Evolutionary conservation across 2,797 vertebrate genomes (phyloP).

Genomic region (Sparidentex hasta): DNA sequence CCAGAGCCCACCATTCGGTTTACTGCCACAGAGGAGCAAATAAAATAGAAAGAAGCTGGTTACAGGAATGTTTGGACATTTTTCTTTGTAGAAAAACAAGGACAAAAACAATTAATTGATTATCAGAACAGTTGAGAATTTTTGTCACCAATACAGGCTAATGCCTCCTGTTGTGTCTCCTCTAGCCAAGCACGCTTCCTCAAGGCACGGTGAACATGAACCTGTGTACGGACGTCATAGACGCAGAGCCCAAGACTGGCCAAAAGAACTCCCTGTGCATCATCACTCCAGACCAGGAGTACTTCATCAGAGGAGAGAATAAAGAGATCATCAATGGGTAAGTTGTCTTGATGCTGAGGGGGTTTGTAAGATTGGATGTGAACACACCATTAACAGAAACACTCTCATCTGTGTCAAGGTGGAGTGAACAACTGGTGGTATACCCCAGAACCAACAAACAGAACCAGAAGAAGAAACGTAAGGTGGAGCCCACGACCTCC

Average conservation of each 20-base stretch:
- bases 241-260: constrained; percentile 88
- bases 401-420: constrained; percentile 68
- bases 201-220: constrained; percentile 91
- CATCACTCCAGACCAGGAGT: constrained; percentile 88
- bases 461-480: constrained; percentile 91
- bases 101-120: too few species aligned
- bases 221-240: constrained; percentile 86
- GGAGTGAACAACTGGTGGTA: constrained; percentile 87
- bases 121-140: too few species aligned
- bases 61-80: too few species aligned
- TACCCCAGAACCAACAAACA: constrained; percentile 90
- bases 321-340: constrained; percentile 90
- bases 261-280: constrained; percentile 90
- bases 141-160: too few species aligned
- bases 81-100: too few species aligned
- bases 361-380: neutral
- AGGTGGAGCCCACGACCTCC: constrained; percentile 87
- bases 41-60: too few species aligned
- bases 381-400: neutral
- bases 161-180: constrained; percentile 28
- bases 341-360: neutral
- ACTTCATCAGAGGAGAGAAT: constrained; percentile 89
- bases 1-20: too few species aligned
- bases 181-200: constrained; percentile 88
- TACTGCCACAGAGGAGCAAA: too few species aligned